phyloP scores from a whole-genome alignment of 2,797 vertebrate genomes.

The Muraenolepis orangiensis region DNA sequence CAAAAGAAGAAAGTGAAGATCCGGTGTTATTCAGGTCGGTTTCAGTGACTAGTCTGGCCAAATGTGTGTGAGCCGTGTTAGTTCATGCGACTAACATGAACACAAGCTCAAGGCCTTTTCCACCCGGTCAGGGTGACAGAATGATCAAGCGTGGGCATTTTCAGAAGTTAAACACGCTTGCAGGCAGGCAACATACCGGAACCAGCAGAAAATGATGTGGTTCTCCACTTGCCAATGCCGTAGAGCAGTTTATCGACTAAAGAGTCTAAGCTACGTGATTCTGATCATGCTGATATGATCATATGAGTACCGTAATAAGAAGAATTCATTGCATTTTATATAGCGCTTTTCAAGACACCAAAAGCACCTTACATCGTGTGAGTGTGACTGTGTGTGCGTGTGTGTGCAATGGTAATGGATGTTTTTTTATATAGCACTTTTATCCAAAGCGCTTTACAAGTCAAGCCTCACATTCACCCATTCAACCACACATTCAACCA shows the following conservation, averaged over 20 bases:
- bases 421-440: too few relatives aligned
- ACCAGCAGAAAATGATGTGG: background rate
- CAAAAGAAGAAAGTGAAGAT: background rate
- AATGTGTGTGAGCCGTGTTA: background rate
- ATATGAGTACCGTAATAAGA: too few relatives aligned
- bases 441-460: too few relatives aligned
- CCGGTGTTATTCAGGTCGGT: background rate
- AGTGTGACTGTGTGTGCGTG: too few relatives aligned
- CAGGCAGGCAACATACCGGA: background rate
- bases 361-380: too few relatives aligned
- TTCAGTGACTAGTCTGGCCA: background rate
- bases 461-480: too few relatives aligned
- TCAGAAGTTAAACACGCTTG: background rate
- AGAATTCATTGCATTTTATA: too few relatives aligned
- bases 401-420: too few relatives aligned
- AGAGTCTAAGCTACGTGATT: background rate
- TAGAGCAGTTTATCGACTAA: background rate
- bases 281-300: too few relatives aligned
- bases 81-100: background rate
- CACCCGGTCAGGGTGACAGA: background rate
- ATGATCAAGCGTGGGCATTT: background rate
- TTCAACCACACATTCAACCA: too few relatives aligned
- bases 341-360: too few relatives aligned
- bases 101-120: background rate
- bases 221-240: background rate